Evolutionary conservation across 2,113 vertebrate species (phyloP), one percentile per base, ranked within the genome.

Genomic region (Noctilio leporinus): DNA sequence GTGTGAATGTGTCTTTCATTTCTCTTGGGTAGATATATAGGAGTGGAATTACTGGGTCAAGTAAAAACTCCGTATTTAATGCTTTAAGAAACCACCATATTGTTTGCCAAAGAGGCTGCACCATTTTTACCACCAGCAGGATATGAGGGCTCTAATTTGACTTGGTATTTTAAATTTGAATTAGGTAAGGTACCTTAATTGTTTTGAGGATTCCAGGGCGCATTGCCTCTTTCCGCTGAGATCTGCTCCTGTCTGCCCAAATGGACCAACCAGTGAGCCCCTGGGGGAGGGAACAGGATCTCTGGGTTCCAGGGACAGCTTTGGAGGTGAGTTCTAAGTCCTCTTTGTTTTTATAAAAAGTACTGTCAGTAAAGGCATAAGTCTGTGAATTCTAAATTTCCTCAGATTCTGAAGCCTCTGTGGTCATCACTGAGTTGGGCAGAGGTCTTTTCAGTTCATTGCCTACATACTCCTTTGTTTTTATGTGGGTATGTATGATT

Each of bases 381-480:
- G 40, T 14, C n/a, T 53, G n/a, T 15, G 55, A 26, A 17, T 47
- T 33, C 38, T 12, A 43, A 0, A 5, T 80, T 24, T 67, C 26
- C 86, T 75, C 22, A 24, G 43, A 20, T 20, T 51, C 43, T 11
- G 20, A 12, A 11, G 11, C 16, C 1, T 20, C 4, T 40, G 4
- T 2, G 3, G 72, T 40, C 9, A 3, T 26, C 1, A 4, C 16
- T 14, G 16, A 14, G 47, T 35, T 22, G 4, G 12, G 7, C 4
- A 0, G 19, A 33, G 35, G 10, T 47, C 82, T 62, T 89, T 43
- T 59, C 26, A 4, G 30, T 3, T n/a, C 35, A 15, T 14, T 0
- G 10, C 0, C 62, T 9, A 19, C 1, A 2, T 5, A 0, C 2
- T 30, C 43, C 77, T 89, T 47, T 15, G 1, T 40, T 43, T n/a